These are phyloP conservation scores for Drosophila busckii DNA, from an alignment of 1,140 invertebrate genomes.

Conservation along the genomic window DNA sequence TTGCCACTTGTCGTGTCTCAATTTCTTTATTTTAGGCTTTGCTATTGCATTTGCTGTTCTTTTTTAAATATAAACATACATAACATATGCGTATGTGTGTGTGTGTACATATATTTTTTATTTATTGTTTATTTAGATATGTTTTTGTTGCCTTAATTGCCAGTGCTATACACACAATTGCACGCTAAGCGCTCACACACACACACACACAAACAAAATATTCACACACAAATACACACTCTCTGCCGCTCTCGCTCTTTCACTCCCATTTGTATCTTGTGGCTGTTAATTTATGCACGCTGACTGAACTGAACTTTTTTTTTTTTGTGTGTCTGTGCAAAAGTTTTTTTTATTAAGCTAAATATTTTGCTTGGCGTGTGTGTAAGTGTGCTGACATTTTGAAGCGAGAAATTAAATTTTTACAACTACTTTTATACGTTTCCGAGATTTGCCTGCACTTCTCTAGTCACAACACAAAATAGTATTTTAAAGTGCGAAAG, in stretches of 20 bases:
- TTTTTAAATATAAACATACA: too few species aligned
- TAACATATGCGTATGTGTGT: too few species aligned
- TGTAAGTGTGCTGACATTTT: slow-evolving; percentile 20
- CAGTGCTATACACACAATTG: too few species aligned
- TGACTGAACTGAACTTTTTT: too few species aligned
- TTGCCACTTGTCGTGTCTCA: slow-evolving; percentile 17
- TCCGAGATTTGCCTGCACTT: slow-evolving; percentile 10
- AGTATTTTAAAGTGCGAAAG: too few species aligned
- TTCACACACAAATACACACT: slow-evolving; percentile 18
- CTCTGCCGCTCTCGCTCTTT: slow-evolving; percentile 3
- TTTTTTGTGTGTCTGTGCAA: slow-evolving; percentile 27
- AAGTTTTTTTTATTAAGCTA: slow-evolving; percentile 38
- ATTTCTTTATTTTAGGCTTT: slow-evolving; percentile 3
- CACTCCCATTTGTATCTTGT: slow-evolving; percentile 8
- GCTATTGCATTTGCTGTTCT: slow-evolving; percentile 7
- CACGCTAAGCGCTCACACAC: background rate
- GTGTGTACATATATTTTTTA: too few species aligned
- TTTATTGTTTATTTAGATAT: slow-evolving; percentile 27
- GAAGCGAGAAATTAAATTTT: slow-evolving; percentile 23
- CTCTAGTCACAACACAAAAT: slow-evolving; percentile 12
- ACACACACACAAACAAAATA: slow-evolving; percentile 1
- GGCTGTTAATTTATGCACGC: slow-evolving; percentile 39
- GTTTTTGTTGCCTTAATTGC: slow-evolving; percentile 16
- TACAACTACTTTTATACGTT: slow-evolving; percentile 25
- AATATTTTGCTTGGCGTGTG: slow-evolving; percentile 19